Base-by-base conservation (phyloP, 2,888 invertebrate genomes). In the Trilocha varians region DNA sequence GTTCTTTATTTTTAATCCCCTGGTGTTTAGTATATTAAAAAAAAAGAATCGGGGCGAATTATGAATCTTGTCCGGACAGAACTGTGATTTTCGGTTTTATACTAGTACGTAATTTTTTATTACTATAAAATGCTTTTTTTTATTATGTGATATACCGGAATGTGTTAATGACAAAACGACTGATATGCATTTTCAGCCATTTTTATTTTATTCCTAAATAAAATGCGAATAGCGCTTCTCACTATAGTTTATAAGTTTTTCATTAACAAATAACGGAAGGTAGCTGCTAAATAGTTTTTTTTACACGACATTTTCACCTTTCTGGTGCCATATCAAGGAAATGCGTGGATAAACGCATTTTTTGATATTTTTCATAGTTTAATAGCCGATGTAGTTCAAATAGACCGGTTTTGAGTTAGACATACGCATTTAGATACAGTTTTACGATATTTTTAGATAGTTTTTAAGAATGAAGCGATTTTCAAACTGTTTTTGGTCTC, bases 1-100 rank as follows among this genome's bases (percentile, higher is more conserved):
- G 78, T 79, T 76, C 52, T 61, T 61, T 68, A 66, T 62, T 67
- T 62, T 66, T 66, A 62, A 64, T 68, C 65, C 65, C 73, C 69
- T 65, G 67, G 63, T 73, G 73, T 78, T 70, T 74, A 72, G 68
- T 79, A 82, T 79, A 83, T 82, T 82, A 79, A 61, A 64, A 70
- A 70, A 68, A 65, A 67, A 69, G 73, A 56, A 59, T 64, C 62
- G 62, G 71, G 83, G 60, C 84, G 74, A 77, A 77, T 78, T 79
- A 61, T 65, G 65, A 80, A 77, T 72, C 70, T 80, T 78, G 82
- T 80, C 80, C 73, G 65, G 63, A 65, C 64, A 74, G 64, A 74
- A 36, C 85, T 85, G 84, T 85, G 84, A 85, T 85, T 84, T 55
- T 85, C 79, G 79, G 79, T 83, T 80, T 82, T 83, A 83, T 75